phyloP scores from a whole-genome alignment of 2,888 invertebrate genomes.

The Coelogynopora nodosa region DNA sequence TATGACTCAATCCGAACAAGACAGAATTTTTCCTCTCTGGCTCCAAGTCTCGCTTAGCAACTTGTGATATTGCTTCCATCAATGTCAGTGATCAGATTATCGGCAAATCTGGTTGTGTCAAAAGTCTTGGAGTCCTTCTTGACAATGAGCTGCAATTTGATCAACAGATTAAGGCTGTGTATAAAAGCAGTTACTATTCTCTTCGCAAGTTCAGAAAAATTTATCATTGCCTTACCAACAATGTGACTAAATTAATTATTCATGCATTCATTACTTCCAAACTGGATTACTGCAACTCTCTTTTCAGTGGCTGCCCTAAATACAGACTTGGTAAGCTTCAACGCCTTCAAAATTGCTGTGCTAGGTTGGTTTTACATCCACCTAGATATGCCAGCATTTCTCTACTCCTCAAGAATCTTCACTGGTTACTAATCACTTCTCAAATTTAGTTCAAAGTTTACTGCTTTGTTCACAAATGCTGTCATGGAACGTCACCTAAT shows the following conservation, averaged over 20 bases:
- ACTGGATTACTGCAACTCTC: neutral
- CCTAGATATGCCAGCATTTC: neutral
- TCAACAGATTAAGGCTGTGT: too few relatives aligned
- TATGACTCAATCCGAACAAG: too few relatives aligned
- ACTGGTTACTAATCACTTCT: neutral
- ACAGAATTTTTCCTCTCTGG: too few relatives aligned
- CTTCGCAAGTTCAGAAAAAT: too few relatives aligned
- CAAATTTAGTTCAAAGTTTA: neutral
- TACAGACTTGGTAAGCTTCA: neutral
- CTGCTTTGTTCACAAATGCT: neutral
- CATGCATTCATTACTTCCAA: neutral
- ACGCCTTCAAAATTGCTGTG: neutral
- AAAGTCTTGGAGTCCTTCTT: too few relatives aligned
- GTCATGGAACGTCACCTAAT: neutral
- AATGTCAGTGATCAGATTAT: too few relatives aligned
- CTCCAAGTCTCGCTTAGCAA: too few relatives aligned
- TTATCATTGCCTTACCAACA: too few relatives aligned
- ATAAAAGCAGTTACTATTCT: too few relatives aligned
- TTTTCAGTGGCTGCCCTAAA: neutral
- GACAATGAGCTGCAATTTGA: too few relatives aligned
- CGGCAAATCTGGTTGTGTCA: too few relatives aligned
- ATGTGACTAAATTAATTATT: neutral
- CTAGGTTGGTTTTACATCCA: neutral
- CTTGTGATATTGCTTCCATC: too few relatives aligned
- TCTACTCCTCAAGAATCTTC: neutral